Percentiles rank a stretch among this genome's conserved stretches.
Conservation (phyloP, 2,113 vertebrate genomes). For the Salminus brasiliensis region DNA sequence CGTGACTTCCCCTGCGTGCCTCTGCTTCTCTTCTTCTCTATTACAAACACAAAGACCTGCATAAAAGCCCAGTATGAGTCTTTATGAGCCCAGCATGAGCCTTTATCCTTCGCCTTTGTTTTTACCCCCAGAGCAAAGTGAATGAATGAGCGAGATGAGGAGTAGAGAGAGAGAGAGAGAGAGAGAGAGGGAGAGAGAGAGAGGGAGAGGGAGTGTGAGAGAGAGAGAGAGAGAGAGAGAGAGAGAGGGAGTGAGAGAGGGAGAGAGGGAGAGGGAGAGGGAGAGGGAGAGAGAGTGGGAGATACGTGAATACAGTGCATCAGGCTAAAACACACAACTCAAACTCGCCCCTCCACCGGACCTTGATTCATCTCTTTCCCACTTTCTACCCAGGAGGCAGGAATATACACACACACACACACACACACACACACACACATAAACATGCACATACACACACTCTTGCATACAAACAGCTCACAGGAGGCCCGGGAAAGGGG, state of each 20-base stretch:
- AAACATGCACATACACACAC: no score
- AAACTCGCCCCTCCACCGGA: not conserved
- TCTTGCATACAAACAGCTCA: no score
- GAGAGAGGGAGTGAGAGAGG: no score
- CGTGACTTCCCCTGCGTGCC: not conserved
- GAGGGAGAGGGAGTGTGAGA: constrained; percentile 18
- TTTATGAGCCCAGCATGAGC: not conserved
- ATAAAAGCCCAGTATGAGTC: not conserved
- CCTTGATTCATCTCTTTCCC: constrained; percentile 60
- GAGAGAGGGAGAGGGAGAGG: no score
- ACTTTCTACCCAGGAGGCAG: constrained; percentile 57
- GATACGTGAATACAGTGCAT: no score
- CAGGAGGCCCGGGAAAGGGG: not conserved
- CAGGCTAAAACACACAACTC: not conserved
- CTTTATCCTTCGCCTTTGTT: not conserved
- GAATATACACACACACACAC: constrained; percentile 53
- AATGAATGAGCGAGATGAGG: constrained; percentile 10
- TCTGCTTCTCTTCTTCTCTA: not conserved
- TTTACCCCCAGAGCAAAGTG: constrained; percentile 8
- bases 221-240: no score
- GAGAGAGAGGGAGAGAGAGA: no score
- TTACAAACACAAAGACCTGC: constrained; percentile 6
- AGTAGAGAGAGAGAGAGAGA: constrained; percentile 4
- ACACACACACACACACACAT: constrained; percentile 32
- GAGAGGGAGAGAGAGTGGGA: no score